Evolutionary conservation across 2,113 vertebrate species (phyloP).

Genomic region (Pogona vitticeps): DNA sequence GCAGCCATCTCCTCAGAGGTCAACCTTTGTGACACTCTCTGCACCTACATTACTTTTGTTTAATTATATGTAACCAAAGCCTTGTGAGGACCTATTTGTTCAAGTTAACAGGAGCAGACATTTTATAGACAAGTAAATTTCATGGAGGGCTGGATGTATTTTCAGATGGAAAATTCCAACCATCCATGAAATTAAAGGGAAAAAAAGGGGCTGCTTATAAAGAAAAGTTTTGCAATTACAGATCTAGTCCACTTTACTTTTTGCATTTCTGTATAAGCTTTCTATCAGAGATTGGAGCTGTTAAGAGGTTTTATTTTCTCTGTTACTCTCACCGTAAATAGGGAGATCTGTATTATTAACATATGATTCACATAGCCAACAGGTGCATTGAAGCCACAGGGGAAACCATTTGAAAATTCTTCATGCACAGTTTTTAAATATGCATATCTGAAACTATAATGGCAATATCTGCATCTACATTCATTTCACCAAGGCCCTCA

Average conservation of each 20-base stretch:
- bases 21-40: slow-evolving; percentile 48
- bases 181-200: slow-evolving; percentile 73
- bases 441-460: neutral
- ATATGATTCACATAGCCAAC: neutral
- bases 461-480: too few relatives aligned
- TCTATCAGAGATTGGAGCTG: neutral
- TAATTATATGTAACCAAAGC: slow-evolving; percentile 66
- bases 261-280: slow-evolving; percentile 38
- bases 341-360: neutral
- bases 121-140: slow-evolving; percentile 75
- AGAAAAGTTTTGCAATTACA: slow-evolving; percentile 47
- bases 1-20: slow-evolving; percentile 6
- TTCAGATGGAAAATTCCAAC: slow-evolving; percentile 68
- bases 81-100: slow-evolving; percentile 60
- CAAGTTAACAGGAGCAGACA: slow-evolving; percentile 59
- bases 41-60: slow-evolving; percentile 47
- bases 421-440: neutral
- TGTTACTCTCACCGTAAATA: neutral
- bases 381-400: neutral
- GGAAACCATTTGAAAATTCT: neutral
- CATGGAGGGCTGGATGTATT: slow-evolving; percentile 58
- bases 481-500: neutral
- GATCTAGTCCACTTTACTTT: slow-evolving; percentile 16
- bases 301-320: neutral
- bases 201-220: slow-evolving; percentile 30